These are phyloP conservation scores for Pelobates cultripes DNA, from an alignment of 2,797 vertebrate genomes.

Conservation along the genomic window DNA sequence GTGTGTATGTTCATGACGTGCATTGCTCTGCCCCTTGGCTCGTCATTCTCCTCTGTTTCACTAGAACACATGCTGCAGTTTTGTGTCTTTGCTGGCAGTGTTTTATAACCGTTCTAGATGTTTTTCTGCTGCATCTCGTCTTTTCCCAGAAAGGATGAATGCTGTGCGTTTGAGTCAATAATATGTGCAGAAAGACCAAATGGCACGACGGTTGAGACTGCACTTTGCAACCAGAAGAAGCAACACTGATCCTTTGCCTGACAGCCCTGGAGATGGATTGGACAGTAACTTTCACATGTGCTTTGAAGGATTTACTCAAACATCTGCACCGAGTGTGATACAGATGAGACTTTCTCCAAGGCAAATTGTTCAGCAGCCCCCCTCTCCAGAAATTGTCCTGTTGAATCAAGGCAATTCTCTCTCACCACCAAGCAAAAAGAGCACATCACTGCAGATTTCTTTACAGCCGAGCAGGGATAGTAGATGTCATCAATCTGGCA, in stretches of 20 bases:
- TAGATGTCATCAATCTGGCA: constrained; percentile 64
- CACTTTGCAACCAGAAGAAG: constrained; percentile 92
- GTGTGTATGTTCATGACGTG: constrained; percentile 69
- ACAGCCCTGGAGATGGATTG: constrained; percentile 80
- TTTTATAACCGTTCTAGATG: constrained; percentile 74
- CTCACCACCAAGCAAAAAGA: constrained; percentile 84
- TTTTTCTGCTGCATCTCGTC: constrained; percentile 78
- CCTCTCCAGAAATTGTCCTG: constrained; percentile 73
- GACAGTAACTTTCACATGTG: constrained; percentile 68
- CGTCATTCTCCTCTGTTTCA: constrained; percentile 66
- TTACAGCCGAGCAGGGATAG: constrained; percentile 77
- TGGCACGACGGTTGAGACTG: constrained; percentile 90
- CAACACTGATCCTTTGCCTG: constrained; percentile 87
- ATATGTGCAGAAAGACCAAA: constrained; percentile 84
- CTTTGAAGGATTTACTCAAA: constrained; percentile 67
- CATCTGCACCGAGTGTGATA: constrained; percentile 68
- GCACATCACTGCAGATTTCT: constrained; percentile 84
- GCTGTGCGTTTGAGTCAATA: constrained; percentile 73
- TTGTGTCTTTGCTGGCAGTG: constrained; percentile 75
- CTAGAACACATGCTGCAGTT: constrained; percentile 69
- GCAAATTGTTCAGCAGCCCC: constrained; percentile 67
- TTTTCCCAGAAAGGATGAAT: constrained; percentile 62
- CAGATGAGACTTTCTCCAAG: constrained; percentile 82
- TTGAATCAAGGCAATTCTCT: constrained; percentile 72
- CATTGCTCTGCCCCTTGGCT: constrained; percentile 72